Evolutionary conservation across 2,888 invertebrate species (phyloP).

Genomic region (Amiota minor): DNA sequence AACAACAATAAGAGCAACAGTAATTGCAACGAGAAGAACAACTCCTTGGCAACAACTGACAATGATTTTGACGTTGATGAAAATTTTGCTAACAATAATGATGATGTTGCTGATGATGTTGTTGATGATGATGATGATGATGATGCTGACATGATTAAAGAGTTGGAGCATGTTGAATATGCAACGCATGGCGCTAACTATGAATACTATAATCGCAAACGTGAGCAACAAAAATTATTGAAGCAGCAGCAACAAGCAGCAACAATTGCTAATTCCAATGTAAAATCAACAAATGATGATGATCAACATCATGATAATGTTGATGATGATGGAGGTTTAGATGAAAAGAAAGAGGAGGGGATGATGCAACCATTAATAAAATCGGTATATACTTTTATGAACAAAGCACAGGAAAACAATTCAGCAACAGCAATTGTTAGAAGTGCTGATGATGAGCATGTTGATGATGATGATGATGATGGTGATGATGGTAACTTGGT

Average conservation of each 20-base stretch:
- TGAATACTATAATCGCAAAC: slow-evolving; percentile 68
- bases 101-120: slow-evolving; percentile 31
- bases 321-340: background rate
- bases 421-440: slow-evolving; percentile 12
- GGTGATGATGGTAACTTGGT: slow-evolving; percentile 64
- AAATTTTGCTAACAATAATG: slow-evolving; percentile 29
- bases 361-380: slow-evolving; percentile 41
- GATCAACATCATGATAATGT: background rate
- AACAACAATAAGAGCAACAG: background rate
- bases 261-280: slow-evolving; percentile 43
- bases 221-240: slow-evolving; percentile 50
- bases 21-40: background rate
- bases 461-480: slow-evolving; percentile 47
- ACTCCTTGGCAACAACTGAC: slow-evolving; percentile 13
- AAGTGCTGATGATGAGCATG: slow-evolving; percentile 9
- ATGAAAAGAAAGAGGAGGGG: background rate
- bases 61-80: slow-evolving; percentile 15
- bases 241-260: slow-evolving; percentile 33
- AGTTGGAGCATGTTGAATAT: slow-evolving; percentile 29
- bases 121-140: slow-evolving; percentile 43
- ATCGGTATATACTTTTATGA: slow-evolving; percentile 47
- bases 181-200: slow-evolving; percentile 54
- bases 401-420: slow-evolving; percentile 17
- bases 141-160: slow-evolving; percentile 34
- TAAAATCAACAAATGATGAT: slow-evolving; percentile 18